These are phyloP conservation scores for Heliothis virescens DNA, from an alignment of 1,140 invertebrate species.

Conservation along the genomic window DNA sequence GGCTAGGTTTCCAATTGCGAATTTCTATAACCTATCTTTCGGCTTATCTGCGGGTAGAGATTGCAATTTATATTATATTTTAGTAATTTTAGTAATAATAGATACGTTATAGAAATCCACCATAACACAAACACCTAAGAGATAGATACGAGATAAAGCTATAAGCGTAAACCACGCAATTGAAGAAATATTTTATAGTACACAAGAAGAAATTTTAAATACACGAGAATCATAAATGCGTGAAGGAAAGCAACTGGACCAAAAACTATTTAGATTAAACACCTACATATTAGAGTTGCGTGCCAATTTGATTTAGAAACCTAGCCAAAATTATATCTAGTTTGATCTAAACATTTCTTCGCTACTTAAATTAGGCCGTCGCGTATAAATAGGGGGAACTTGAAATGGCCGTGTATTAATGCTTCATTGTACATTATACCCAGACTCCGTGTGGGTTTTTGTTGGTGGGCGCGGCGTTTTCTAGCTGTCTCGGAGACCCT, in stretches of 20 bases:
- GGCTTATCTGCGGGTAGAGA: too few species aligned
- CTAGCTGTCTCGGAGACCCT: slow-evolving; percentile 95
- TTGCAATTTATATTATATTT: too few species aligned
- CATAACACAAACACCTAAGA: background rate
- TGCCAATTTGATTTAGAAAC: slow-evolving; percentile 31
- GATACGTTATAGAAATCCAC: too few species aligned
- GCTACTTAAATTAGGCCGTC: slow-evolving; percentile 50
- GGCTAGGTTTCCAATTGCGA: background rate
- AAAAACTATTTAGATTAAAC: background rate
- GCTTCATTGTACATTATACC: slow-evolving; percentile 88
- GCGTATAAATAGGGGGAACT: slow-evolving; percentile 37
- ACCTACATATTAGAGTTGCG: background rate
- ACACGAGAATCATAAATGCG: background rate
- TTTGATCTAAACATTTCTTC: slow-evolving; percentile 40
- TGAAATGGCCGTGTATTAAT: slow-evolving; percentile 23
- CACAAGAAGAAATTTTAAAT: background rate
- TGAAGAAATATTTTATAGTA: background rate
- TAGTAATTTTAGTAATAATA: too few species aligned
- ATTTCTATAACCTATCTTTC: too few species aligned
- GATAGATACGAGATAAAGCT: background rate
- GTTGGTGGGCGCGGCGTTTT: slow-evolving; percentile 97
- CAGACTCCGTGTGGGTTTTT: slow-evolving; percentile 98
- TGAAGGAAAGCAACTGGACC: background rate
- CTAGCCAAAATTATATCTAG: slow-evolving; percentile 38
- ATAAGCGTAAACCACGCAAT: background rate